Evolutionary conservation across 1,140 invertebrate genomes (phyloP), one percentile per base, ranked within the genome.

Genomic region (Cheumatopsyche charites): DNA sequence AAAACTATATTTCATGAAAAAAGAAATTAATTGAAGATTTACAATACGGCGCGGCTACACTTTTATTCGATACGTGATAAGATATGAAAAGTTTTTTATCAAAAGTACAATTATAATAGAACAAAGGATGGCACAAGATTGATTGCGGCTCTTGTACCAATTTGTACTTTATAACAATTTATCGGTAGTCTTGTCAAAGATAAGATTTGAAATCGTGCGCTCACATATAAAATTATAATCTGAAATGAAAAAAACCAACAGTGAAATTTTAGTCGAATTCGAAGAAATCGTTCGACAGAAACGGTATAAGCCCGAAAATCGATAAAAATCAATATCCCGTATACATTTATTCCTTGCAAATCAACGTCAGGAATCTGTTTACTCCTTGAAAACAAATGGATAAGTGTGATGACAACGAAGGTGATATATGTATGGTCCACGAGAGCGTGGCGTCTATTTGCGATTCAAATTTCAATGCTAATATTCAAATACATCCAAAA

Each of bases 311-410:
- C 29, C 9, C 29, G 29, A 36, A 25, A 58, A 58, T 25, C 6
- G 25, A 58, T 21, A 58, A 58, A 21, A 12, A 11, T 23, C 7
- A 13, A 58, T 58, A 58, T 58, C 55, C 19, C 11, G 21, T 45
- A 66, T 23, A 66, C 45, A 66, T 66, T 66, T 66, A 66, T 66
- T 66, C 63, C 19, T 7, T 13, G 19, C 45, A 25, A 26, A 66
- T 66, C 63, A 66, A 66, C 17, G 63, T 66, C 63, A 66, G n/a
- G 23, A 66, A 63, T 42, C 42, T 66, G 63, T 66, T 66, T 66
- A 66, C 63, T n/a, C 42, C 42, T 21, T 45, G n/a, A 13, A 66
- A 66, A 66, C 26, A 66, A 66, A 66, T 66, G 25, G 63, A 66
- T 65, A 45, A 65, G 62, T 25, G 26, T 42, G 42, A 45, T 66